Percentiles rank a stretch among this genome's conserved stretches.
These are phyloP conservation scores for Dromas ardeola DNA, from an alignment of 2,113 vertebrate species.

Conservation along the genomic window DNA sequence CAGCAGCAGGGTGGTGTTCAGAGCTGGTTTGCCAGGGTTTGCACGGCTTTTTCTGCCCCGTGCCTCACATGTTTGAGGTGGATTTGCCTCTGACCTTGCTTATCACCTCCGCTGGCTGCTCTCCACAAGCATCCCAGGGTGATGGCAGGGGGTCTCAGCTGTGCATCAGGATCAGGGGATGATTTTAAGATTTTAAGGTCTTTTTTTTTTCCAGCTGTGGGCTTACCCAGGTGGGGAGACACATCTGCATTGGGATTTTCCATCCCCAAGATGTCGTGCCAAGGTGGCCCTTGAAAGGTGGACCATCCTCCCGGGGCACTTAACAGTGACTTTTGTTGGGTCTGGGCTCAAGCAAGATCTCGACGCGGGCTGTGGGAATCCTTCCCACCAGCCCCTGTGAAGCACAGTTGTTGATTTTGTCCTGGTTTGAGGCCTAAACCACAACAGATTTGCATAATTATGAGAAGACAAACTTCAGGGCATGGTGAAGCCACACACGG, in stretches of 20 bases:
- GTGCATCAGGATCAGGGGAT: rapidly evolving
- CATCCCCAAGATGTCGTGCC: background rate
- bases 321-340: background rate
- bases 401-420: background rate
- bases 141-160: background rate
- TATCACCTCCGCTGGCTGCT: background rate
- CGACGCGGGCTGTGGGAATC: background rate
- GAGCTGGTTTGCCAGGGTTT: background rate
- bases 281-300: background rate
- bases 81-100: background rate
- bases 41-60: rapidly evolving
- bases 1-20: background rate
- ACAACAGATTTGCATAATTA: background rate
- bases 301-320: rapidly evolving
- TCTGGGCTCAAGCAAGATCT: background rate
- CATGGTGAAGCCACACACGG: rapidly evolving
- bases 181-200: background rate
- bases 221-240: background rate
- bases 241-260: background rate
- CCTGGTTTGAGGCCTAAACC: background rate
- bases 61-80: background rate
- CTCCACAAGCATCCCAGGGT: background rate
- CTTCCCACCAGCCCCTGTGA: rapidly evolving
- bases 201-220: background rate
- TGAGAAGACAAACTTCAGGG: background rate